Evolutionary conservation across 2,797 vertebrate genomes (phyloP).

Genomic region (Florisuga fusca): DNA sequence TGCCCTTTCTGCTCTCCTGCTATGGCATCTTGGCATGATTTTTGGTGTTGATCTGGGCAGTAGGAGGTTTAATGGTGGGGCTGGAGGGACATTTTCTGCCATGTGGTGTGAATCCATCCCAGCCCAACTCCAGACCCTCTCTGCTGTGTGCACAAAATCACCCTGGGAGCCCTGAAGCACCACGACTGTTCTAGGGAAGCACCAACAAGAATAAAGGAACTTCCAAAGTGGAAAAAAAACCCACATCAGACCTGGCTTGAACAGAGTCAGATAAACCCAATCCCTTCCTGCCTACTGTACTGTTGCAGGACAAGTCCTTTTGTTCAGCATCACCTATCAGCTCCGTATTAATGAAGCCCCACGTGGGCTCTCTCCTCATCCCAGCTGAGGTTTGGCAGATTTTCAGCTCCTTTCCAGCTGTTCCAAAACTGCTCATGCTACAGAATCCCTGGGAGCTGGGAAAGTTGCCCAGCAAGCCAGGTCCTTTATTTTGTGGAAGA

Average conservation of each 20-base stretch:
- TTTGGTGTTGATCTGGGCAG: not conserved
- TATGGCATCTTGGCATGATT: not conserved
- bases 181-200: not conserved
- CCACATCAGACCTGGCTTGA: not conserved
- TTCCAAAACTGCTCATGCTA: fast-evolving
- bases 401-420: not conserved
- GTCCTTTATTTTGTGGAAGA: not conserved
- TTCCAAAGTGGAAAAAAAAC: slow-evolving; percentile 30
- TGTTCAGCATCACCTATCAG: not conserved
- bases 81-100: not conserved
- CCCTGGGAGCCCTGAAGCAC: not conserved
- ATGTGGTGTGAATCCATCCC: not conserved
- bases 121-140: not conserved
- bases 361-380: fast-evolving
- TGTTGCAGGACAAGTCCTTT: slow-evolving; percentile 18
- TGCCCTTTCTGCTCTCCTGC: not conserved
- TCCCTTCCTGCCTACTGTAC: slow-evolving; percentile 27
- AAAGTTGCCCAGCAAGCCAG: not conserved
- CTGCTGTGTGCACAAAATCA: not conserved
- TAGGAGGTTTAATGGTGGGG: not conserved
- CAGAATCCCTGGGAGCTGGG: fast-evolving
- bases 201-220: slow-evolving; percentile 35
- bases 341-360: not conserved
- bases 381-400: not conserved
- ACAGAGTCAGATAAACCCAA: not conserved